Base-by-base conservation (phyloP, 2,113 vertebrate genomes). In the Tympanuchus pallidicinctus region DNA sequence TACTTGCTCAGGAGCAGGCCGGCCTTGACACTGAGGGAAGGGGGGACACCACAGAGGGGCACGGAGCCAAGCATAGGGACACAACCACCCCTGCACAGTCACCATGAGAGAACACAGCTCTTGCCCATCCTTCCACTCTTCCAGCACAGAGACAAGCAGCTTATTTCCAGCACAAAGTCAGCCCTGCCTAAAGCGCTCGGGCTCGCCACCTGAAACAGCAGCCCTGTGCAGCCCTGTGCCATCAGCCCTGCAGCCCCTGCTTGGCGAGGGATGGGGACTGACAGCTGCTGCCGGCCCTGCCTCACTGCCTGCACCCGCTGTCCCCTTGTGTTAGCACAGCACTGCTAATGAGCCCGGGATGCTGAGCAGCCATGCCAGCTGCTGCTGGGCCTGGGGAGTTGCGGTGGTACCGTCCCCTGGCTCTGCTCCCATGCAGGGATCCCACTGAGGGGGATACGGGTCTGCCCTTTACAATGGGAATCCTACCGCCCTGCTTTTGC, bases 351-450 rank as follows among this genome's bases (percentile, higher is more conserved):
- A 70, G 77, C 43, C 67, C 0, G 4, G 38, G 42, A 60, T 0
- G 2, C 54, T 0, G 6, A 7, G 47, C 0, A 3, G 78, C 67
- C 27, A 0, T 0, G 1, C 0, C 0, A 38, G 21, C n/a, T 60
- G 69, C 88, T 81, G 77, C 50, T 1, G 0, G 56, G 24, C 21
- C 19, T 36, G 45, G 16, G 22, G 19, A 76, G 77, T n/a, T 15
- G 59, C 65, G 47, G 24, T 1, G 32, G 65, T 80, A 81, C 20
- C 59, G 34, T 4, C 17, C 38, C 67, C 64, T 32, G 40, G 11
- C 48, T 71, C 43, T 27, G 56, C 36, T 64, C 5, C 16, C 2
- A 10, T 15, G 27, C 27, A 63, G 38, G 65, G 32, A 81, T 75
- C 13, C 11, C 25, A 18, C 0, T 1, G 34, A 67, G n/a, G 42